These are phyloP conservation scores for Akabosia matsudoensis DNA, from an alignment of 1,140 invertebrate species.

Conservation along the genomic window DNA sequence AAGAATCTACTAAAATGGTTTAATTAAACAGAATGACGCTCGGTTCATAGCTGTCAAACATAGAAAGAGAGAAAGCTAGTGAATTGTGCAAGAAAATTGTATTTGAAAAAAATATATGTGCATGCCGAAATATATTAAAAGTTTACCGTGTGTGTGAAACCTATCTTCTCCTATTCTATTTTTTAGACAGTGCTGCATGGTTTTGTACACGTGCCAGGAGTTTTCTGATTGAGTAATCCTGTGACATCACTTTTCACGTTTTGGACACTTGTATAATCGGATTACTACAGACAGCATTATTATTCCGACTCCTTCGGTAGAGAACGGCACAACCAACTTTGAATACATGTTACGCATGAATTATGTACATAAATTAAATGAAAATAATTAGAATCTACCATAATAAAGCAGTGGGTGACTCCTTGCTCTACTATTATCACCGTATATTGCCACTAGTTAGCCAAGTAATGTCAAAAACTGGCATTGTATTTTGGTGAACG, in stretches of 20 bases:
- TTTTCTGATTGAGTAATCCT: slow-evolving; percentile 8
- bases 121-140: no score
- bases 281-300: no score
- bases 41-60: no score
- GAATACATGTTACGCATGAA: background rate
- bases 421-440: background rate
- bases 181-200: background rate
- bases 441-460: background rate
- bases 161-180: background rate
- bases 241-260: slow-evolving; percentile 20
- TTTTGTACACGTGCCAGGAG: slow-evolving; percentile 19
- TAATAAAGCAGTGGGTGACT: background rate
- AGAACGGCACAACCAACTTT: background rate
- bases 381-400: background rate
- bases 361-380: background rate
- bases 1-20: no score
- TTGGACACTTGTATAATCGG: slow-evolving; percentile 18
- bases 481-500: no score
- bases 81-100: no score
- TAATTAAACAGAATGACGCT: no score
- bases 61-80: no score
- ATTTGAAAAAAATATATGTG: no score
- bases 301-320: background rate
- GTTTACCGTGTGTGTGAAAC: background rate
- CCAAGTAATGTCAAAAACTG: background rate